These are phyloP conservation scores for Elaeidobius kamerunicus DNA, from an alignment of 2,888 invertebrate genomes.

Conservation along the genomic window DNA sequence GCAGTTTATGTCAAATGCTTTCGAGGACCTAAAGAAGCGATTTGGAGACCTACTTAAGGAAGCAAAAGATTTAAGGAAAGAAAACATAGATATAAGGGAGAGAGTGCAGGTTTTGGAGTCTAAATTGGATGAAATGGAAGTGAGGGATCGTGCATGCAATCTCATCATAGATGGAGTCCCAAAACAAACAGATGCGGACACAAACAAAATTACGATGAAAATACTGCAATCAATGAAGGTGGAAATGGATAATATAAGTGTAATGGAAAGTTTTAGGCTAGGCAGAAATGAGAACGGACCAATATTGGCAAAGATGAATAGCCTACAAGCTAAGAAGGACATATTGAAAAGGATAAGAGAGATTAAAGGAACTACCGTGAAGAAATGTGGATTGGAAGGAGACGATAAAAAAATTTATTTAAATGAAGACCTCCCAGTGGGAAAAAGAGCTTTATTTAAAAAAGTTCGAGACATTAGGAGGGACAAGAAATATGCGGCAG, in stretches of 20 bases:
- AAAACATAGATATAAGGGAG: constrained; percentile 12
- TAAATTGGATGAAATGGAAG: constrained; percentile 10
- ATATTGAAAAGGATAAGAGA: background rate
- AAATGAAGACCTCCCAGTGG: constrained; percentile 4
- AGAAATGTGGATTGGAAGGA: constrained; percentile 2
- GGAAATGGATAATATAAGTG: background rate
- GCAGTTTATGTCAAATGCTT: constrained; percentile 14
- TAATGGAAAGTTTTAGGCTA: constrained; percentile 1
- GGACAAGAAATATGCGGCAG: background rate
- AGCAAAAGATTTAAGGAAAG: constrained; percentile 5
- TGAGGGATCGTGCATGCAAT: constrained; percentile 8
- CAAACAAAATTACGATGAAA: background rate
- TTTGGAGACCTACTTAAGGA: background rate
- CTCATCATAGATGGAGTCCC: constrained; percentile 11
- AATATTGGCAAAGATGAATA: background rate
- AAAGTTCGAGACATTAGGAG: background rate
- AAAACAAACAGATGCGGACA: constrained; percentile 2
- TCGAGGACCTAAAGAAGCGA: constrained; percentile 12
- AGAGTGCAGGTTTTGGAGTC: constrained; percentile 4
- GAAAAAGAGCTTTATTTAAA: constrained; percentile 2
- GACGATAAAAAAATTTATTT: background rate
- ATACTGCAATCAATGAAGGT: background rate
- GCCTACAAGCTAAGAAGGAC: constrained; percentile 1
- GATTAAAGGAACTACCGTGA: background rate
- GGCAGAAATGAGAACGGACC: background rate